phyloP scores from a whole-genome alignment of 1,140 invertebrate species.

The Drosophila pandora region DNA sequence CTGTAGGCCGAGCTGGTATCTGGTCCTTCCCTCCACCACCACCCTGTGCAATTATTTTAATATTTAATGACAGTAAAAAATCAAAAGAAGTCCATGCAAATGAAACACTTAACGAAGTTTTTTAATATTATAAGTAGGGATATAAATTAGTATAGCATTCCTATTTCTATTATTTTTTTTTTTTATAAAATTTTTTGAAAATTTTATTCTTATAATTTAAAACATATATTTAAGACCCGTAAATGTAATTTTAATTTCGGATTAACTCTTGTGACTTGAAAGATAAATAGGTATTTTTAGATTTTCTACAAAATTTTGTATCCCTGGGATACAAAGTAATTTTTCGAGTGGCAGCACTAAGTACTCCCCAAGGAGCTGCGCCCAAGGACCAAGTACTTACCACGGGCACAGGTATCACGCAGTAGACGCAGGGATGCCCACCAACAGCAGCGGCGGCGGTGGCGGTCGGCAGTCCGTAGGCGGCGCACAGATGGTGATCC shows the following conservation, averaged over 20 bases:
- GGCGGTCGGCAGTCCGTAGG: conserved; percentile 79
- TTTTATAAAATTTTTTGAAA: too few species aligned
- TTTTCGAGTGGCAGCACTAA: neutral
- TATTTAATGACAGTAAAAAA: conserved; percentile 66
- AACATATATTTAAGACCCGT: neutral
- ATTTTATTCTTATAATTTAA: neutral
- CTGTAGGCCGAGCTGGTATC: conserved; percentile 1
- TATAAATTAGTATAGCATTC: too few species aligned
- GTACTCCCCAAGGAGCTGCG: neutral
- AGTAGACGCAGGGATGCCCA: conserved; percentile 82
- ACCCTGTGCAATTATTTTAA: conserved; percentile 64
- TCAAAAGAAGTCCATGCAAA: conserved; percentile 50
- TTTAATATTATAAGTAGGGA: neutral
- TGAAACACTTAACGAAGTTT: conserved; percentile 14
- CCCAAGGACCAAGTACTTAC: conserved; percentile 59
- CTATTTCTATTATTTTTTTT: too few species aligned
- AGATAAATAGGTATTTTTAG: neutral
- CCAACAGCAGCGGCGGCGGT: conserved; percentile 72
- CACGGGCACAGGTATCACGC: conserved; percentile 80
- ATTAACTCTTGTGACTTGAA: neutral
- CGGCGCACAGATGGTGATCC: conserved; percentile 78
- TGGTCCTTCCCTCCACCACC: neutral
- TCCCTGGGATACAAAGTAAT: neutral
- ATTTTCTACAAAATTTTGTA: neutral
- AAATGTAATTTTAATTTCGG: too few species aligned